A percentile compares a stretch with the other conserved stretches of the same genome.
Evolutionary conservation across 2,113 vertebrate species (phyloP).

Genomic region (Lepisosteus osseus): DNA sequence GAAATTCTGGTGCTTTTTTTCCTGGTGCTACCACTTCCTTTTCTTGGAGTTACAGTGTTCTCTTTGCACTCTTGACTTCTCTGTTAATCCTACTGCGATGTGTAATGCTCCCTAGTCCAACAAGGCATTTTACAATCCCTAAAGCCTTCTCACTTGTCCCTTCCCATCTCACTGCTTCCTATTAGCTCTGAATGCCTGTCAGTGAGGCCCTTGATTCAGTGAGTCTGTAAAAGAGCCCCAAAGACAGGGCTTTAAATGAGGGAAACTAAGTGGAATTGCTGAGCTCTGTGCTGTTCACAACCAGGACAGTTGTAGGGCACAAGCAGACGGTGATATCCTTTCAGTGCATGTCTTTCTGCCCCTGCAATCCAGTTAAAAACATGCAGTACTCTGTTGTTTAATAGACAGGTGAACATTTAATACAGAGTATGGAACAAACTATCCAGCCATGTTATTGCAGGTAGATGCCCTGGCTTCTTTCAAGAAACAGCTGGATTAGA

Average conservation of each 20-base stretch:
- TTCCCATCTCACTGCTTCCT: not conserved
- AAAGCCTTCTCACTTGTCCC: not conserved
- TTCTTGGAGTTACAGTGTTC: not conserved
- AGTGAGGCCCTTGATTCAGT: not conserved
- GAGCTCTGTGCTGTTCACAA: slow-evolving; percentile 1
- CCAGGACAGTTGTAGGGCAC: slow-evolving; percentile 7
- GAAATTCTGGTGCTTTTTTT: not conserved
- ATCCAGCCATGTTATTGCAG: too few relatives aligned
- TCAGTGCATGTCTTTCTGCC: not conserved
- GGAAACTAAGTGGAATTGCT: not conserved
- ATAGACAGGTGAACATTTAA: not conserved
- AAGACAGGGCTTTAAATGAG: slow-evolving; percentile 2
- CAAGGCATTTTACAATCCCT: not conserved
- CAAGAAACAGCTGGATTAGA: too few relatives aligned
- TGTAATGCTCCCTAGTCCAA: not conserved
- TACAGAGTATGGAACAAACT: too few relatives aligned
- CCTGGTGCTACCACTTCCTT: not conserved
- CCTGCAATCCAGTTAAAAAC: too few relatives aligned
- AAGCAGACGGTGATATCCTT: slow-evolving; percentile 1
- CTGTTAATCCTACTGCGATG: not conserved
- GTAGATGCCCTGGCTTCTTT: too few relatives aligned
- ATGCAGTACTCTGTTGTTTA: too few relatives aligned
- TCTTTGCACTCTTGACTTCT: not conserved
- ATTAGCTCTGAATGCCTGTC: slow-evolving; percentile 5
- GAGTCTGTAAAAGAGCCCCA: not conserved